phyloP scores from a whole-genome alignment of 2,113 vertebrate species.

The Saguinus imperator region DNA sequence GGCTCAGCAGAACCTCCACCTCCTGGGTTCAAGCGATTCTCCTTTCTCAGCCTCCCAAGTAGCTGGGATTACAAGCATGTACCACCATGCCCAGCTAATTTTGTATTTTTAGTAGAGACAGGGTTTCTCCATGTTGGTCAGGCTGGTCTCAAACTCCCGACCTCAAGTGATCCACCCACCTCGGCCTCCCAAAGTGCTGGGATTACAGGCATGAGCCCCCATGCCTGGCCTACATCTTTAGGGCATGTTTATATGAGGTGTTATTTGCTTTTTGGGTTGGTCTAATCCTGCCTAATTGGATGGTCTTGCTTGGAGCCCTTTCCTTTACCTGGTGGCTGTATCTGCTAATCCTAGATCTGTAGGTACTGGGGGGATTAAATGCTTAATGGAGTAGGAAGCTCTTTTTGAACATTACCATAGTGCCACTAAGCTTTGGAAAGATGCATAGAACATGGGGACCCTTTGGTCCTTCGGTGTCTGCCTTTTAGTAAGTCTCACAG shows the following conservation, averaged over 20 bases:
- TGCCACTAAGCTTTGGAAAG: constrained; percentile 38
- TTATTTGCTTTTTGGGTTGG: constrained; percentile 25
- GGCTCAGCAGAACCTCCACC: too few species aligned
- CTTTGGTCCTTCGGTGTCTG: neutral
- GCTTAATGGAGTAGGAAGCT: neutral
- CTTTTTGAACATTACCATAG: neutral
- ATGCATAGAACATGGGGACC: neutral
- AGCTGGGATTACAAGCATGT: too few species aligned
- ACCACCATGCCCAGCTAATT: too few species aligned
- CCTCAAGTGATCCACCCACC: too few species aligned
- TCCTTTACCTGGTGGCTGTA: constrained; percentile 28
- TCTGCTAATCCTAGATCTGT: neutral
- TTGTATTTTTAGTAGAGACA: too few species aligned
- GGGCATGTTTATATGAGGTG: neutral
- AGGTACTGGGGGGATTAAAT: neutral
- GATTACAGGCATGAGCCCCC: too few species aligned
- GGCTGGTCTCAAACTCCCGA: too few species aligned
- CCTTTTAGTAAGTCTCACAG: constrained; percentile 35
- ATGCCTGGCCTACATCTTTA: neutral
- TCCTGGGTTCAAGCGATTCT: too few species aligned
- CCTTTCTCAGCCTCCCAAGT: too few species aligned
- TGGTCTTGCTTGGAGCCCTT: constrained; percentile 37
- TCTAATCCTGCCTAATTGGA: neutral
- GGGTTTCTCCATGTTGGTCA: too few species aligned
- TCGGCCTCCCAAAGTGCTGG: too few species aligned